These are phyloP conservation scores for Castor canadensis DNA, from an alignment of 2,113 vertebrate species.

Conservation along the genomic window DNA sequence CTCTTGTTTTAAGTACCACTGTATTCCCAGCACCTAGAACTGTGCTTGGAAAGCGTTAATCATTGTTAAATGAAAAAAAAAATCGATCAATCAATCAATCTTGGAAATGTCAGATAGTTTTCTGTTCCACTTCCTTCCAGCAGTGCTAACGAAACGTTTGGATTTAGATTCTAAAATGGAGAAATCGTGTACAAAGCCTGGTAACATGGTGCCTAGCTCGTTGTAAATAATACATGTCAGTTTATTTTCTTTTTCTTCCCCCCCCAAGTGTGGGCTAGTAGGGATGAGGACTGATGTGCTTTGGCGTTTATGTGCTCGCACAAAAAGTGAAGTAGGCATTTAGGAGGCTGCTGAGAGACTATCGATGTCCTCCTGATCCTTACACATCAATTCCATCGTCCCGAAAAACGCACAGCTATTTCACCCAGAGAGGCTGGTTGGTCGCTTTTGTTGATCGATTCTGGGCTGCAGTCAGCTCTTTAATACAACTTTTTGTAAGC, in stretches of 20 bases:
- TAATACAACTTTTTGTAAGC: conserved; percentile 55
- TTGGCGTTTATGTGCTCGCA: background rate
- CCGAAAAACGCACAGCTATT: background rate
- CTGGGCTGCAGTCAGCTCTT: conserved; percentile 24
- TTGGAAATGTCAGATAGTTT: background rate
- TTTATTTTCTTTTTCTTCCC: background rate
- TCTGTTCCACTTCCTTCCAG: background rate
- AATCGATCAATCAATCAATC: background rate
- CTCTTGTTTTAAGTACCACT: background rate
- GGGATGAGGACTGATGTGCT: too few species aligned
- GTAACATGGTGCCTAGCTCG: background rate
- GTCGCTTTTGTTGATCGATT: conserved; percentile 47
- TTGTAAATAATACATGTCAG: background rate
- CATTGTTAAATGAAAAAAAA: background rate
- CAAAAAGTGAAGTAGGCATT: background rate
- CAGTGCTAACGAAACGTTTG: background rate
- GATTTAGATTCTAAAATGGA: background rate
- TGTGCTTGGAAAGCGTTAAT: background rate
- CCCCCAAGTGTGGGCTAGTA: background rate
- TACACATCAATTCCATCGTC: background rate
- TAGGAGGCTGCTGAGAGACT: background rate
- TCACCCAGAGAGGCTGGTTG: background rate
- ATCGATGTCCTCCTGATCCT: background rate
- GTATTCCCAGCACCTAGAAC: background rate
- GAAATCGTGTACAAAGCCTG: background rate